These are phyloP conservation scores for Maccullochella peelii DNA, from an alignment of 2,113 vertebrate genomes.

Conservation along the genomic window DNA sequence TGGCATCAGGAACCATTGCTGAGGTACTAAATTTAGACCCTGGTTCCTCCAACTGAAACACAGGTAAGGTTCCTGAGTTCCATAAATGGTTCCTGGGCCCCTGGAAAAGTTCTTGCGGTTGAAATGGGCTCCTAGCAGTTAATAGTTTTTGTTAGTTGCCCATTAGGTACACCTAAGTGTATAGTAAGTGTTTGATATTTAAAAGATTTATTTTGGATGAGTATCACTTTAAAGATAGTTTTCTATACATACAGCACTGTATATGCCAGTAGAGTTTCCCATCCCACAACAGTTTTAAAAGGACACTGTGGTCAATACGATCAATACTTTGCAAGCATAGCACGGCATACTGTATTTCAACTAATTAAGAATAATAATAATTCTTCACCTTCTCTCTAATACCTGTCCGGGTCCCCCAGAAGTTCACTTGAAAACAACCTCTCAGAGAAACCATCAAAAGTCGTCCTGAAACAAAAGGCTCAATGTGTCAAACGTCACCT, in stretches of 20 bases:
- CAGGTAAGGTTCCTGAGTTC: not conserved
- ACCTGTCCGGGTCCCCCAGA: not conserved
- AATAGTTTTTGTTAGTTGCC: not conserved
- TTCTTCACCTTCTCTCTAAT: no score
- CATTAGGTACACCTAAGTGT: not conserved
- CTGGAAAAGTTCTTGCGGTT: not conserved
- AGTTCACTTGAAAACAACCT: not conserved
- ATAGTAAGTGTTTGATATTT: no score
- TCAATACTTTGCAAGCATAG: not conserved
- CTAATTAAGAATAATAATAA: not conserved
- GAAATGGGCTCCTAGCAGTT: not conserved
- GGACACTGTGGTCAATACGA: not conserved
- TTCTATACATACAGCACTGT: not conserved
- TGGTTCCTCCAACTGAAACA: not conserved
- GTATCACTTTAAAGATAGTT: not conserved
- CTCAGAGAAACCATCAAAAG: slow-evolving; percentile 25
- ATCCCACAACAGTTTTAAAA: not conserved
- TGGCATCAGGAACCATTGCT: not conserved
- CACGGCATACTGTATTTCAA: not conserved
- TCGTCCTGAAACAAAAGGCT: slow-evolving; percentile 45
- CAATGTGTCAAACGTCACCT: slow-evolving; percentile 31
- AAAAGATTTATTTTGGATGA: no score
- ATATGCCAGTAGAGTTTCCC: not conserved
- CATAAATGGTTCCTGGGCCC: not conserved
- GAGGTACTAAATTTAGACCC: not conserved